Evolutionary conservation across 2,888 invertebrate genomes (phyloP).

Genomic region (Trichopoda pennipes): DNA sequence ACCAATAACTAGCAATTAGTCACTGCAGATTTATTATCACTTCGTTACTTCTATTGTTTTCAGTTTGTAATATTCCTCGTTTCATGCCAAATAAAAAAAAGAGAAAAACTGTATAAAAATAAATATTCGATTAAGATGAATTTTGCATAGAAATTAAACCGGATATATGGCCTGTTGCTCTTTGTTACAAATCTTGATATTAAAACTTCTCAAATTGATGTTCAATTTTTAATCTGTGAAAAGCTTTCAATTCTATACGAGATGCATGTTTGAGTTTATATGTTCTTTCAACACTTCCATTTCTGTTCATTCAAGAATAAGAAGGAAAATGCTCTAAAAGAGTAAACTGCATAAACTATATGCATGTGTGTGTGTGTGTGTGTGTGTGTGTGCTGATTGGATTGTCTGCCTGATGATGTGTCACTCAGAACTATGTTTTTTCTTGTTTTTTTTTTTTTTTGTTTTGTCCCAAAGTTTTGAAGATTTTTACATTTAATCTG

Average conservation of each 20-base stretch:
- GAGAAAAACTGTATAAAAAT: too few relatives aligned
- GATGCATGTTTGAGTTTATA: conserved; percentile 13
- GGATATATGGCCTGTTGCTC: conserved; percentile 21
- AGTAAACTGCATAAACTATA: conserved; percentile 8
- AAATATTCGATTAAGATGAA: neutral
- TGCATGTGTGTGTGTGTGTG: neutral
- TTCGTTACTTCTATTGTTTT: too few relatives aligned
- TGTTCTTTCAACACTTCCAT: conserved; percentile 59
- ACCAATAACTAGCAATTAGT: too few relatives aligned
- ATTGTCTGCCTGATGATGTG: conserved; percentile 28
- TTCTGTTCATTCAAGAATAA: conserved; percentile 14
- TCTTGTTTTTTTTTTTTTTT: too few relatives aligned
- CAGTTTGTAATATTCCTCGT: too few relatives aligned
- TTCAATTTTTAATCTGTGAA: conserved; percentile 55
- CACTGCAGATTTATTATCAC: too few relatives aligned
- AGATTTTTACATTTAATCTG: conserved; percentile 63
- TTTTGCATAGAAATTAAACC: neutral
- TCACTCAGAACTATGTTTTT: conserved; percentile 21
- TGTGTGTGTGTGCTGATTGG: conserved; percentile 10
- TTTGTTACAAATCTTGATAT: conserved; percentile 36
- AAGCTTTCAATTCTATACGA: conserved; percentile 2
- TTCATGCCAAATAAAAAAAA: too few relatives aligned
- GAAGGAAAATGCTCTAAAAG: conserved; percentile 26
- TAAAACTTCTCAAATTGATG: conserved; percentile 44
- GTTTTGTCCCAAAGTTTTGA: conserved; percentile 18